phyloP scores from a whole-genome alignment of 2,888 invertebrate species.

The Drosophila mercatorum region DNA sequence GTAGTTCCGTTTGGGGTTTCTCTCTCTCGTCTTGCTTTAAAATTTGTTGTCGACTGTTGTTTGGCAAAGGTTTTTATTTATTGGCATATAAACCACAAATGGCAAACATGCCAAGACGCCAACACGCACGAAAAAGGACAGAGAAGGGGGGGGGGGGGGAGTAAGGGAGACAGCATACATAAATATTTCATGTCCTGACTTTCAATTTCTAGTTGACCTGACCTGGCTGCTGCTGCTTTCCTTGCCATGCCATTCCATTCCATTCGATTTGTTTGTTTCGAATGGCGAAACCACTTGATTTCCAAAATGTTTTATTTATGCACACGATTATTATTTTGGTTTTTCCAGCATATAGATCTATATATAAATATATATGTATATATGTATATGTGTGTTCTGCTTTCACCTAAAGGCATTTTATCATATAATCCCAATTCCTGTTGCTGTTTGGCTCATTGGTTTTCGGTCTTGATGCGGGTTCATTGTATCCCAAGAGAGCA shows the following conservation, averaged over 20 bases:
- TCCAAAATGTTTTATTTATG: slow-evolving; percentile 76
- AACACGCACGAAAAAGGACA: slow-evolving; percentile 45
- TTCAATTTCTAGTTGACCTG: slow-evolving; percentile 65
- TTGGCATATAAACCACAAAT: slow-evolving; percentile 76
- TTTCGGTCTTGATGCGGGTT: slow-evolving; percentile 69
- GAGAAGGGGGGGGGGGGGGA: not conserved
- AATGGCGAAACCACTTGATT: slow-evolving; percentile 72
- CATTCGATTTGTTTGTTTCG: slow-evolving; percentile 52
- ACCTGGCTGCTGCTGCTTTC: not conserved
- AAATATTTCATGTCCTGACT: slow-evolving; percentile 77
- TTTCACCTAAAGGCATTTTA: slow-evolving; percentile 74
- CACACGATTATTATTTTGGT: slow-evolving; percentile 74
- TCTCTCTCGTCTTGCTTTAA: slow-evolving; percentile 49
- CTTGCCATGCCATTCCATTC: slow-evolving; percentile 45
- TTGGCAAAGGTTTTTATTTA: slow-evolving; percentile 73
- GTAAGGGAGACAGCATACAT: slow-evolving; percentile 33
- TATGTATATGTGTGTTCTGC: slow-evolving; percentile 20
- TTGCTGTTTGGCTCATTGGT: slow-evolving; percentile 62
- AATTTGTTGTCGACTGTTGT: slow-evolving; percentile 58
- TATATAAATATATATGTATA: not conserved
- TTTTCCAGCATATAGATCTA: slow-evolving; percentile 14
- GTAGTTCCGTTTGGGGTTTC: slow-evolving; percentile 18
- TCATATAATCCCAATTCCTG: slow-evolving; percentile 66
- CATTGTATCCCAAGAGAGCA: slow-evolving; percentile 57
- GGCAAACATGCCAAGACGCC: slow-evolving; percentile 66